phyloP scores from a whole-genome alignment of 2,888 invertebrate genomes.

The Mamestra brassicae region DNA sequence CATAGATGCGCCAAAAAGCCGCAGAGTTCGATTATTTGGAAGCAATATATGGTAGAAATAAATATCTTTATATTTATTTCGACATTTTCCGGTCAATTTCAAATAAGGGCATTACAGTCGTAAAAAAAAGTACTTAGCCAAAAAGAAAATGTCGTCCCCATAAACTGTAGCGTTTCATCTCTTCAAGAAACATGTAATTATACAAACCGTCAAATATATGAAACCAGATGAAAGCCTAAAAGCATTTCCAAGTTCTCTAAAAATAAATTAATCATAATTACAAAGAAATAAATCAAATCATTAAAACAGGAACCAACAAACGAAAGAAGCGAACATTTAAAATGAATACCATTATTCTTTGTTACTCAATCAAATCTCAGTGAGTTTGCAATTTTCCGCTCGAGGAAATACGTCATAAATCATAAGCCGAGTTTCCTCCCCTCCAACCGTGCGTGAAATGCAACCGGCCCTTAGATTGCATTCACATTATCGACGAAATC shows the following conservation, averaged over 20 bases:
- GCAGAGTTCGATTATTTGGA: background rate
- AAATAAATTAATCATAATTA: slow-evolving; percentile 30
- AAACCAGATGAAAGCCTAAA: background rate
- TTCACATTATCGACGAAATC: background rate
- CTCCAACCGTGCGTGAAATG: slow-evolving; percentile 26
- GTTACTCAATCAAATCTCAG: slow-evolving; percentile 52
- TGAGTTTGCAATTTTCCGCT: slow-evolving; percentile 47
- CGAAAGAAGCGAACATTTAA: slow-evolving; percentile 15
- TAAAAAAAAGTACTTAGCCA: no score
- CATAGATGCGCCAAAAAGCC: slow-evolving; percentile 15
- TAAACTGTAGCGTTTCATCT: no score
- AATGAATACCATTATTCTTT: slow-evolving; percentile 41
- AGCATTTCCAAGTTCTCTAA: background rate
- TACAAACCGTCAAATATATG: background rate
- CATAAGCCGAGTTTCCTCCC: slow-evolving; percentile 34
- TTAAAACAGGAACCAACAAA: slow-evolving; percentile 11
- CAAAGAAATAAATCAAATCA: slow-evolving; percentile 23
- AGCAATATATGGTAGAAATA: background rate
- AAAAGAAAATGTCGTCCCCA: no score
- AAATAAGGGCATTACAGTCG: no score
- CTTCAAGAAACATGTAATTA: background rate
- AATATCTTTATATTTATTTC: no score
- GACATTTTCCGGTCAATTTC: no score
- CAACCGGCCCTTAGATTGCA: slow-evolving; percentile 21
- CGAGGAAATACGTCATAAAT: slow-evolving; percentile 52